Evolutionary conservation across 2,797 vertebrate genomes (phyloP), one percentile per base, ranked within the genome.

Genomic region (Paedocypris micromegethes): DNA sequence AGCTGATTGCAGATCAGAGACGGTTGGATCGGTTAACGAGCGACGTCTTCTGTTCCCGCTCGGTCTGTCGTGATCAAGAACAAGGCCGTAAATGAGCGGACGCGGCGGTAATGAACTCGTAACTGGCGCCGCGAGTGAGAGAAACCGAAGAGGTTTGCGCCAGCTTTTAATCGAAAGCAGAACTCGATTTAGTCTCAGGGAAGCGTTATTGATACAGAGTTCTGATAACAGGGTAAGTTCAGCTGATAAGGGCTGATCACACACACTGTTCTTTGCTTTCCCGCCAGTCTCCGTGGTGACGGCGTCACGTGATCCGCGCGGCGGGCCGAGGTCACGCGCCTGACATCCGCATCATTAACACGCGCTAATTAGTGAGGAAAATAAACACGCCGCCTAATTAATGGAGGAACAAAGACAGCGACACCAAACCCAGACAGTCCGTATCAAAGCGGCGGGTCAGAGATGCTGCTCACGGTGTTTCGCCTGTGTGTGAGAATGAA

Each of bases 21-120:
- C 43, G n/a, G 5, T 3, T 3, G 78, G 83, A 80, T 79, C 82
- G 79, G 59, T 65, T 79, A 83, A 86, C 84, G 83, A 85, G 84
- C 78, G 81, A 83, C 88, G 85, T 85, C 73, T 79, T 75, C 78
- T 77, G 76, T 79, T 83, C 79, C 81, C 81, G 80, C 75, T 56
- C 74, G 76, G 73, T 75, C 82, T 83, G 83, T 81, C 81, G 81
- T 82, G 77, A 85, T 86, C 23, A 83, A 80, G 72, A 79, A 81
- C 75, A 81, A 83, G 73, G 79, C 41, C 68, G 43, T 81, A 80
- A 73, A 81, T 83, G 83, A 87, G 87, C 85, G 78, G 74, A 82
- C 69, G 76, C 73, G 77, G 77, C 82, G 82, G 79, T 85, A 87
- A 86, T 84, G 72, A 86, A 86, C 79, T 83, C 80, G 83, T 85